Base-by-base conservation (phyloP, 2,797 vertebrate genomes). In the Otolemur crassicaudatus region DNA sequence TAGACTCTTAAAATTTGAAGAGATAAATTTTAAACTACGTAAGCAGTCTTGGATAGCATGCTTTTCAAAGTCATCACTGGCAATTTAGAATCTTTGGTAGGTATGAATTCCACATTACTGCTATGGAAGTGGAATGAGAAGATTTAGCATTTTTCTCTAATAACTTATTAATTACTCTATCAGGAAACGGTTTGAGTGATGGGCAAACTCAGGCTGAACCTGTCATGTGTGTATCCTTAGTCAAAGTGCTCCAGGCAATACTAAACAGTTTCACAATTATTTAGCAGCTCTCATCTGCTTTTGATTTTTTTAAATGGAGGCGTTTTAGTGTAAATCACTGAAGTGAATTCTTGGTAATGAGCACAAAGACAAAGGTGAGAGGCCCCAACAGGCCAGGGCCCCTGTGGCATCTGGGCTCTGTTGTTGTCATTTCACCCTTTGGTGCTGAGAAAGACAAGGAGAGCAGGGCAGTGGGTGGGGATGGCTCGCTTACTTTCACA, bases 191-290 rank as follows among this genome's bases (percentile, higher is more conserved):
- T 81, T 87, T 70, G 34, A 53, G 25, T 92, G 82, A 95, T 75
- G 43, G 61, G 49, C 94, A 92, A 81, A 83, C n/a, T 92, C 11
- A 31, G 43, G n/a, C 65, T 79, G 69, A 86, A 91, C 91, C 60
- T 65, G 23, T 87, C 40, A 79, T 75, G 86, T 88, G 89, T 92
- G 31, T 82, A 86, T 61, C 46, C 40, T 90, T 69, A 87, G 72
- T 87, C 37, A 93, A 94, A 96, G 29, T 40, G 88, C 34, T 77
- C 46, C 46, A 95, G 79, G n/a, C 23, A 83, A 10, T 69, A 63
- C 20, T 91, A 75, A 92, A 87, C 94, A 27, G 53, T 69, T 88
- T 86, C 58, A 65, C 86, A 91, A 88, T 96, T 85, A 91, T 73
- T 95, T 96, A 94, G 91, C 75, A 20, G 13, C 13, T 83, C 46